These are phyloP conservation scores for Tragelaphus imberbis DNA, from an alignment of 2,113 vertebrate species.

Conservation along the genomic window DNA sequence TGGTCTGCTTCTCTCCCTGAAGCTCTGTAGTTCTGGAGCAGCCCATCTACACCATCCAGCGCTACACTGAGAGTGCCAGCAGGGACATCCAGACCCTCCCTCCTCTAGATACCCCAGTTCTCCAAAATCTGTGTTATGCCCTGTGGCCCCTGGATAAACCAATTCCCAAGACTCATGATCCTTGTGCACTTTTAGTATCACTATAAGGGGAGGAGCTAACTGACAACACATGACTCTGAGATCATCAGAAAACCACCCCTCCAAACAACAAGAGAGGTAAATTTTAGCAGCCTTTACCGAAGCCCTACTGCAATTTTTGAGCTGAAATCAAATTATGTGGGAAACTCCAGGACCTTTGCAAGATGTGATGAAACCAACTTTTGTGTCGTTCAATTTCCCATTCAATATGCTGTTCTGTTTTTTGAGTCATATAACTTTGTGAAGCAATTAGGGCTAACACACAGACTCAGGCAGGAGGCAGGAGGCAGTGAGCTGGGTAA, in stretches of 20 bases:
- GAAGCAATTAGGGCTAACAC: not conserved
- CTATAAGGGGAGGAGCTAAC: not conserved
- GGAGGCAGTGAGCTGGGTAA: not conserved
- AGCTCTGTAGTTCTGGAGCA: not conserved
- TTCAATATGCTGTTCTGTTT: not conserved
- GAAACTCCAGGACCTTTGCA: not conserved
- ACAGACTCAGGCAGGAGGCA: not conserved
- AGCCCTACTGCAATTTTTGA: not conserved
- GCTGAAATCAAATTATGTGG: not conserved
- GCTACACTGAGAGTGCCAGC: not conserved
- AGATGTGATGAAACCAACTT: constrained; percentile 14
- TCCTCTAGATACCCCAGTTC: not conserved
- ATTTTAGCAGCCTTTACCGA: not conserved
- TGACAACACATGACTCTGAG: not conserved
- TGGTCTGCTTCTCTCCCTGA: not conserved
- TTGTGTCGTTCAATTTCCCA: not conserved
- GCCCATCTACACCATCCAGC: accelerated
- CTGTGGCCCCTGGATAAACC: not conserved
- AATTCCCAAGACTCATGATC: not conserved
- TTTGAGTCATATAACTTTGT: not conserved
- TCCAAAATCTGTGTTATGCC: not conserved
- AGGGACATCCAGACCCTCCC: not conserved
- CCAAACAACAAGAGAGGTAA: not conserved
- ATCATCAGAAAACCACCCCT: not conserved
- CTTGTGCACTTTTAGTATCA: not conserved